Percentiles rank a stretch among this genome's conserved stretches.
Conservation (phyloP, 2,113 vertebrate species). For the Nanorana parkeri region DNA sequence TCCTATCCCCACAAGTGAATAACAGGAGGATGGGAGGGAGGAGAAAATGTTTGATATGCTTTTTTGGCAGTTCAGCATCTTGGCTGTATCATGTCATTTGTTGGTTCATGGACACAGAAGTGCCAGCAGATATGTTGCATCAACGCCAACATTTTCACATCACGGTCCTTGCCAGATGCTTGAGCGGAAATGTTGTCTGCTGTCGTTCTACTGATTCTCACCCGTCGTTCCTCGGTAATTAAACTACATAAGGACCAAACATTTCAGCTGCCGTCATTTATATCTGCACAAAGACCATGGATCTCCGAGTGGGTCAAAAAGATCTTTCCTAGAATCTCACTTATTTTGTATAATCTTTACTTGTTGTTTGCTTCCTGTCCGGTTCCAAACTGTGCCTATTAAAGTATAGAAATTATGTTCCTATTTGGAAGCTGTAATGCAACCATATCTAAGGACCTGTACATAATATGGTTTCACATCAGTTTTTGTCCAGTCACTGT, state of each 20-base stretch:
- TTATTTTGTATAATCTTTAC: no score
- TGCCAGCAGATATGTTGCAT: slow-evolving; percentile 40
- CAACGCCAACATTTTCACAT: slow-evolving; percentile 17
- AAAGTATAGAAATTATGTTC: no score
- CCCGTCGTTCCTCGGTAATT: slow-evolving; percentile 17
- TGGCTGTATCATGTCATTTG: slow-evolving; percentile 47
- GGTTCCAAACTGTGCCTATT: no score
- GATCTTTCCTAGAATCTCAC: background rate
- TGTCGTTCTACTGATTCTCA: slow-evolving; percentile 38
- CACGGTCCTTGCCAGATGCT: slow-evolving; percentile 27
- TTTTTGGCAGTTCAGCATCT: slow-evolving; percentile 23
- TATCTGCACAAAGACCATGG: background rate
- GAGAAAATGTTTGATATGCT: slow-evolving; percentile 18
- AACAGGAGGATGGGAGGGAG: slow-evolving; percentile 17
- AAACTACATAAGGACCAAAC: slow-evolving; percentile 35
- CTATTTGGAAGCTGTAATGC: no score
- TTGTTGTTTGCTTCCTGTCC: no score
- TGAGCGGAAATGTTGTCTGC: slow-evolving; percentile 26
- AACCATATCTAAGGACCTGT: no score
- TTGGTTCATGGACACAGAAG: slow-evolving; percentile 35
- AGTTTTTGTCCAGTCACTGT: no score
- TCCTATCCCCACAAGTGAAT: slow-evolving; percentile 19
- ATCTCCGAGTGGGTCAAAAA: background rate
- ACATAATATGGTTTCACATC: no score
- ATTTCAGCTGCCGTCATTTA: slow-evolving; percentile 20